Evolutionary conservation across 2,888 invertebrate genomes (phyloP).

Genomic region (Resseliella maxima): DNA sequence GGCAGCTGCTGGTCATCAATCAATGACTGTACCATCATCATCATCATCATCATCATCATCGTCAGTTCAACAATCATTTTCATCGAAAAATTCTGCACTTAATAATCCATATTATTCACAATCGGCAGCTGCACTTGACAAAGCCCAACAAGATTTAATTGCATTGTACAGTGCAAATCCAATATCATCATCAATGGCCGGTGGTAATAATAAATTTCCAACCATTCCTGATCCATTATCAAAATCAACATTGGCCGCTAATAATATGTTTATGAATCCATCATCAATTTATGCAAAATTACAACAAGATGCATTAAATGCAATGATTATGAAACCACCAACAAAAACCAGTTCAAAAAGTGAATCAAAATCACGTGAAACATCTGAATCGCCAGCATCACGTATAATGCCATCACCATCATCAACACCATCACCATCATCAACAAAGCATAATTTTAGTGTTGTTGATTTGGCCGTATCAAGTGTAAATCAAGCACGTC

Average conservation of each 20-base stretch:
- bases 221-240: conserved; percentile 80
- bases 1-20: conserved; percentile 60
- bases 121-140: conserved; percentile 66
- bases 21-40: conserved; percentile 59
- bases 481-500: conserved; percentile 62
- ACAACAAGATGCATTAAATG: conserved; percentile 70
- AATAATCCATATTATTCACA: conserved; percentile 66
- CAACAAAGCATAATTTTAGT: conserved; percentile 67
- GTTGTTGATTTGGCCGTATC: conserved; percentile 68
- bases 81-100: conserved; percentile 60
- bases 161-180: conserved; percentile 66
- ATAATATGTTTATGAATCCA: conserved; percentile 83
- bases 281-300: conserved; percentile 75
- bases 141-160: conserved; percentile 69
- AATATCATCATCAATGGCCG: conserved; percentile 69
- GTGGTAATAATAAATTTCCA: conserved; percentile 61
- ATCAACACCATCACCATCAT: conserved; percentile 57
- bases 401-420: conserved; percentile 64
- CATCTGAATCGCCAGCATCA: conserved; percentile 58
- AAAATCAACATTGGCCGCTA: conserved; percentile 79
- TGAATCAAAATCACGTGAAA: conserved; percentile 55
- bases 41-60: too few species aligned
- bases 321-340: conserved; percentile 71
- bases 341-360: conserved; percentile 64
- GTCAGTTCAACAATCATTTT: conserved; percentile 58